Evolutionary conservation across 2,113 vertebrate genomes (phyloP).

Genomic region (Melierax canorus): DNA sequence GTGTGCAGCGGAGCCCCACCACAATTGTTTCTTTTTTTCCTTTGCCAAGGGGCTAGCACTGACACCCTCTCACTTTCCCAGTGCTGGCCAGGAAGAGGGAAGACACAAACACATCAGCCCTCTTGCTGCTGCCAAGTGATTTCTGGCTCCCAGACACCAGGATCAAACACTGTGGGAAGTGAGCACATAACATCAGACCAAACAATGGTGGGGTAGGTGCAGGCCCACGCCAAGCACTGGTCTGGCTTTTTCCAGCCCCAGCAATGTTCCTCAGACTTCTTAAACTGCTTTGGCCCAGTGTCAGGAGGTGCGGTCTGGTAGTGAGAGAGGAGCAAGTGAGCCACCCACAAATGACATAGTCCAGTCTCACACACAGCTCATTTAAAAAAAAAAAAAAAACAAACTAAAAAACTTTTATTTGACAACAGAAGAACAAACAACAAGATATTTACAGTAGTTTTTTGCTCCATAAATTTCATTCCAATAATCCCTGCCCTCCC

Average conservation of each 20-base stretch:
- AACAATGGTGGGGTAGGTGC: accelerated
- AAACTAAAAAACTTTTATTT: conserved; percentile 50
- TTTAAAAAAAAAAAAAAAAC: not conserved
- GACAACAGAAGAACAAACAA: conserved; percentile 26
- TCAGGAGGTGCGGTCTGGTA: not conserved
- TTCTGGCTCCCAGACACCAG: not conserved
- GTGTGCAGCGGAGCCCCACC: accelerated
- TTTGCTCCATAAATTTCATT: conserved; percentile 9
- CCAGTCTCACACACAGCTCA: not conserved
- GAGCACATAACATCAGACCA: accelerated
- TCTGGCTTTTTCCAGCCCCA: not conserved
- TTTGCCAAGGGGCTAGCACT: not conserved
- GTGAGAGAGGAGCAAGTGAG: not conserved
- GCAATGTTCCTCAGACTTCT: not conserved
- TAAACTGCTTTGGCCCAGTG: not conserved
- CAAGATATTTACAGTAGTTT: conserved; percentile 66
- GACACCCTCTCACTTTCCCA: accelerated
- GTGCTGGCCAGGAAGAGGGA: too few relatives aligned
- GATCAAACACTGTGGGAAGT: not conserved
- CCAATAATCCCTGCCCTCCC: not conserved
- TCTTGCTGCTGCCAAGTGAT: not conserved
- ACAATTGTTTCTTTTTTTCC: not conserved
- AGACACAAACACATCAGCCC: not conserved
- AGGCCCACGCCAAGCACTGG: not conserved
- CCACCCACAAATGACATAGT: not conserved